A percentile compares a stretch with the other conserved stretches of the same genome.
These are phyloP conservation scores for Drosophila vallismaia DNA, from an alignment of 2,888 invertebrate species.

Conservation along the genomic window DNA sequence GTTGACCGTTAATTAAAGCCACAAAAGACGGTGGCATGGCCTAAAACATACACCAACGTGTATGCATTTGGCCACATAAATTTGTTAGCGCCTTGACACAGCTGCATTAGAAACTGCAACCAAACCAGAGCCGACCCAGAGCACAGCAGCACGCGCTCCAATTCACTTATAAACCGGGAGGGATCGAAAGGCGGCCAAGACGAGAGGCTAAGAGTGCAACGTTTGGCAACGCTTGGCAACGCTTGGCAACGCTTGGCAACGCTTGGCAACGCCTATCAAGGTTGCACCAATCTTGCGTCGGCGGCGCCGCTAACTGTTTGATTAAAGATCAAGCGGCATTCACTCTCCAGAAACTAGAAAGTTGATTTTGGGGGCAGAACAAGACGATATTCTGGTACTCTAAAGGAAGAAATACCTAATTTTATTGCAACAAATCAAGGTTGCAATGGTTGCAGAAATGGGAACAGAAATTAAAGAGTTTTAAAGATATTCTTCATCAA, in stretches of 20 bases:
- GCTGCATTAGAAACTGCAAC: slow-evolving; percentile 69
- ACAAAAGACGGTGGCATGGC: slow-evolving; percentile 65
- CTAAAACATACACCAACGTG: slow-evolving; percentile 18
- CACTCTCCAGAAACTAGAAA: slow-evolving; percentile 31
- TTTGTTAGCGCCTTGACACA: slow-evolving; percentile 75
- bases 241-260: slow-evolving; percentile 55
- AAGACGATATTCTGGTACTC: slow-evolving; percentile 1
- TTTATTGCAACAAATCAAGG: no score
- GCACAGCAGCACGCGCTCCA: slow-evolving; percentile 44
- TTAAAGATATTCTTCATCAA: background rate
- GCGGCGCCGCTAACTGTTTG: slow-evolving; percentile 73
- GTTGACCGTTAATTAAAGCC: slow-evolving; percentile 79
- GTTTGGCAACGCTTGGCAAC: slow-evolving; percentile 53
- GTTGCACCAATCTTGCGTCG: slow-evolving; percentile 69
- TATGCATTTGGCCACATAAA: slow-evolving; percentile 59
- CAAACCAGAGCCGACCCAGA: slow-evolving; percentile 42
- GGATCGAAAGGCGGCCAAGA: slow-evolving; percentile 3
- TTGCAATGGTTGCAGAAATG: no score
- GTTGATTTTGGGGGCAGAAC: background rate
- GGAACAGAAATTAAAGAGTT: no score
- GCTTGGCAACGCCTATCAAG: slow-evolving; percentile 65
- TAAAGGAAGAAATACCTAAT: background rate
- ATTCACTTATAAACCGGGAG: slow-evolving; percentile 33
- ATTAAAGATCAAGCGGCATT: slow-evolving; percentile 53
- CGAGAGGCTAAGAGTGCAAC: slow-evolving; percentile 5